These are phyloP conservation scores for Troides oblongomaculatus DNA, from an alignment of 2,888 invertebrate genomes.

Conservation along the genomic window DNA sequence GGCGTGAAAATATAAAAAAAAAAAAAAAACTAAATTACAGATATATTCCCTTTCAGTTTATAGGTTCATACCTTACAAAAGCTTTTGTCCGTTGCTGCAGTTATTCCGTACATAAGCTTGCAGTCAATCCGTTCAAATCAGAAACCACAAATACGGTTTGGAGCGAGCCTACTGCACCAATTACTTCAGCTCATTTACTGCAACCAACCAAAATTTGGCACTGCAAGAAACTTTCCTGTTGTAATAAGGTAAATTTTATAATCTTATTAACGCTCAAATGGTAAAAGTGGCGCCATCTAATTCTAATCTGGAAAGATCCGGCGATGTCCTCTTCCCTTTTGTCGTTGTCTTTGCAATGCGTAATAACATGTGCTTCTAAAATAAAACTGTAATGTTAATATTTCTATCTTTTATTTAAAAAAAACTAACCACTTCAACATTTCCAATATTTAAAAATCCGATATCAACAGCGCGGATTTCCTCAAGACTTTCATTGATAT, in stretches of 20 bases:
- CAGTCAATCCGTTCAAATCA: neutral
- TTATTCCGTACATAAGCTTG: conserved; percentile 1
- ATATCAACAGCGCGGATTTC: neutral
- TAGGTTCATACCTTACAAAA: neutral
- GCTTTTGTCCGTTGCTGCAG: neutral
- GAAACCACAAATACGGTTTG: conserved; percentile 4
- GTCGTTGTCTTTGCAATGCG: too few relatives aligned
- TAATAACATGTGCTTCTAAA: too few relatives aligned
- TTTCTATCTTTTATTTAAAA: too few relatives aligned
- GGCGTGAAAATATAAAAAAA: too few relatives aligned
- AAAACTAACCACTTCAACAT: too few relatives aligned
- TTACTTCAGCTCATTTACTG: conserved; percentile 1
- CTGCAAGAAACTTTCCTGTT: neutral
- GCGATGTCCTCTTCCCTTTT: too few relatives aligned
- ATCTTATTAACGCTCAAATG: too few relatives aligned
- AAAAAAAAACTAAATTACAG: neutral
- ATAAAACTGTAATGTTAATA: too few relatives aligned
- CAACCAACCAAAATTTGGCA: neutral
- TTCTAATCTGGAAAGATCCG: too few relatives aligned
- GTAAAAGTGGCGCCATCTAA: too few relatives aligned
- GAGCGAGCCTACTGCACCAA: conserved; percentile 2
- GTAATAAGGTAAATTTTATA: too few relatives aligned
- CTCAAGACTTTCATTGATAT: neutral
- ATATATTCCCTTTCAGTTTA: neutral
- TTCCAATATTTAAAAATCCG: neutral